These are phyloP conservation scores for Penaeus chinensis DNA, from an alignment of 1,140 invertebrate genomes.

Conservation along the genomic window DNA sequence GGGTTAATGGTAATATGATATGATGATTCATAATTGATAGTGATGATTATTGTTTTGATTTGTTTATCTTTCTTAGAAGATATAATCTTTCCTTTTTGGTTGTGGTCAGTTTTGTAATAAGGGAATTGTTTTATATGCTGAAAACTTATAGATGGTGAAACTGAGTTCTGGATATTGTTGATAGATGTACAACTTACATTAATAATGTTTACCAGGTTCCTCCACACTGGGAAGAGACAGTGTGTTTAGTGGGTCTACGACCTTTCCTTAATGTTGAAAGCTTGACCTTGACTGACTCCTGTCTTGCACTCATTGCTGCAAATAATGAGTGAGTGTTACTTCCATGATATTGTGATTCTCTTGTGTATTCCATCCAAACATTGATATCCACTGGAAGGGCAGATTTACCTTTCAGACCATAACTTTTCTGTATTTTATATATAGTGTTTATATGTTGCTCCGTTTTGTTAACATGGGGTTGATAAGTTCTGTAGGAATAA, in stretches of 20 bases:
- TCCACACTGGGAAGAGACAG: slow-evolving; percentile 75
- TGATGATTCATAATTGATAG: no score
- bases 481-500: no score
- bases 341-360: not conserved
- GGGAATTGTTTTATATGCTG: not conserved
- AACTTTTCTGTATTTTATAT: no score
- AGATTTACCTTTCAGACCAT: no score
- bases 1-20: no score
- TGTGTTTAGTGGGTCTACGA: slow-evolving; percentile 79
- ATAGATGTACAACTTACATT: no score
- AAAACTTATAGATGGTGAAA: not conserved
- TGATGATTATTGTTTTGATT: not conserved
- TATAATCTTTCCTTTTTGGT: not conserved
- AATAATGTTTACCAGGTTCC: slow-evolving; percentile 65
- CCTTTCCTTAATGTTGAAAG: slow-evolving; percentile 80
- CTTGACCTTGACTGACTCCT: slow-evolving; percentile 74
- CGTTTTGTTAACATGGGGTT: no score
- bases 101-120: not conserved
- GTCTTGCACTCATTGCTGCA: slow-evolving; percentile 76
- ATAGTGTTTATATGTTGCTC: no score
- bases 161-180: no score
- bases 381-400: no score
- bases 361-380: not conserved
- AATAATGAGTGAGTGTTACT: slow-evolving; percentile 60
- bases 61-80: not conserved